Base-by-base conservation (phyloP, 2,888 invertebrate species). In the Andrena bicolor region DNA sequence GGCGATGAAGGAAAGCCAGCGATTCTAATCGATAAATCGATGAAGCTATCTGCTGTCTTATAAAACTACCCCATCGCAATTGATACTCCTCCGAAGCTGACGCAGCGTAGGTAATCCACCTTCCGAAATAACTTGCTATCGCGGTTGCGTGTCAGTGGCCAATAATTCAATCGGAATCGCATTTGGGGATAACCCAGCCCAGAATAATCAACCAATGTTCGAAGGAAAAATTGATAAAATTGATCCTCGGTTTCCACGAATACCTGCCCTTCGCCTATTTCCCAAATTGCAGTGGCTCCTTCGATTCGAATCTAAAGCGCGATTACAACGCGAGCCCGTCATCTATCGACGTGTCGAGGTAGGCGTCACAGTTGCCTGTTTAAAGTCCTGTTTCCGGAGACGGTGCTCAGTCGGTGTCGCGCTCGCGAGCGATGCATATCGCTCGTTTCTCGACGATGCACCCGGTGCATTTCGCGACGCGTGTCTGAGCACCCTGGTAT, bases 381-480 rank as follows among this genome's bases (percentile, higher is more conserved):
- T 71, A 71, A 76, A 77, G 30, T 72, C 66, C 61, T 48, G 48
- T 68, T 71, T 64, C 23, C 58, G 48, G 49, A 23, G 20, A 23
- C 23, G 53, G n/a, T 41, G 76, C 82, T 86, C 84, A 85, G 85
- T 87, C 82, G 76, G 77, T 80, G 80, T 81, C 86, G 87, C 83
- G 86, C 82, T 75, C 73, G 80, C 82, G 85, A 71, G 68, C 71
- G 65, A 84, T 71, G 56, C 80, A 80, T 76, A 69, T 86, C 84
- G 78, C 26, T 23, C 49, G 63, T 69, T 26, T 4, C 20, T 66
- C 72, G 2, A 32, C 72, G 20, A 41, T 41, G 41, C 41, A 41
- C 41, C 26, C 70, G 70, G 2, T 60, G 26, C 60, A 35, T 41
- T 20, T 10, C 41, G 28, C 51, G 6, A 13, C 60, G 20, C 48